These are phyloP conservation scores for Leucoraja erinaceus DNA, from an alignment of 2,113 vertebrate genomes.

Conservation along the genomic window DNA sequence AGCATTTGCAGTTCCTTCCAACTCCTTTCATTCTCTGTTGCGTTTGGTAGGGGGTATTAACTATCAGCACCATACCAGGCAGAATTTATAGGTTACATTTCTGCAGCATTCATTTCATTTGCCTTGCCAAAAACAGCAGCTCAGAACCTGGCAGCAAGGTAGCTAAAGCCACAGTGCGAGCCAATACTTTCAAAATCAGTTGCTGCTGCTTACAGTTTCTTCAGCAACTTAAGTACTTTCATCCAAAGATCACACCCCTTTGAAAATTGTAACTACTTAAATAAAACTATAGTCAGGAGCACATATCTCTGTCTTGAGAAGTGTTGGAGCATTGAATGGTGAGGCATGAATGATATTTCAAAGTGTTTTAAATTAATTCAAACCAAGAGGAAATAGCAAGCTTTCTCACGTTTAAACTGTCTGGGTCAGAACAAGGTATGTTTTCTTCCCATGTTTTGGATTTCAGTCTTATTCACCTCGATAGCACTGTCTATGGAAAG, in stretches of 20 bases:
- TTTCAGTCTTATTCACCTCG: not conserved
- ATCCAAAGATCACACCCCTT: not conserved
- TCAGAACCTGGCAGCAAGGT: not conserved
- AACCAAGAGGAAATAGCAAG: not conserved
- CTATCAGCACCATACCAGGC: not conserved
- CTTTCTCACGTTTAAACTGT: not conserved
- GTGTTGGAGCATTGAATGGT: not conserved
- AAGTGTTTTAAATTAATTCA: not conserved
- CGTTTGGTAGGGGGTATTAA: not conserved
- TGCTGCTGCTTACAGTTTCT: not conserved
- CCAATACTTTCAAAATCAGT: not conserved
- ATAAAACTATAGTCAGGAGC: not conserved
- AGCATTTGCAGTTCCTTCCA: too few species aligned
- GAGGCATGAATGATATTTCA: not conserved
- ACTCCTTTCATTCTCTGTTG: not conserved
- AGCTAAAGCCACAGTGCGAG: not conserved
- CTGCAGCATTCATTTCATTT: not conserved
- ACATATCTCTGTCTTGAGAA: not conserved
- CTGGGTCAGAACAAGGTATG: not conserved
- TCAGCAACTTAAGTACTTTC: not conserved
- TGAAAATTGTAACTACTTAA: not conserved
- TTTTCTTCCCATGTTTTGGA: not conserved
- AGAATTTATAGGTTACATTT: not conserved
- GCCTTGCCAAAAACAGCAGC: slow-evolving; percentile 17
- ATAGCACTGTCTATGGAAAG: not conserved